phyloP scores from a whole-genome alignment of 2,113 vertebrate species.

The Geococcyx californianus region DNA sequence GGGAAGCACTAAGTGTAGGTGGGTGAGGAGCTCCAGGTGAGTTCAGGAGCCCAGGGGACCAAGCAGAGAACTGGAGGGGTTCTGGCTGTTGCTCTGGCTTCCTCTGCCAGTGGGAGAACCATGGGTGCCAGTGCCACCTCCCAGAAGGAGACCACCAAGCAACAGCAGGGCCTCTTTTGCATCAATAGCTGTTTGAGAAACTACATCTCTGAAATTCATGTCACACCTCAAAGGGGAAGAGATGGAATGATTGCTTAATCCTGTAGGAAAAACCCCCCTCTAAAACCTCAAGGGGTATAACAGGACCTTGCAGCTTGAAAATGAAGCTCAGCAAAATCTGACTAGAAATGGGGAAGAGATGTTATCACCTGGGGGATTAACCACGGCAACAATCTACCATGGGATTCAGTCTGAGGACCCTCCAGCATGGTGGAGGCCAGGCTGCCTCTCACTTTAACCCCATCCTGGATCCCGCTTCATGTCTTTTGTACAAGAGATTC shows the following conservation, averaged over 20 bases:
- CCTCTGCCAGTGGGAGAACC: not conserved
- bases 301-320: not conserved
- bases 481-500: not conserved
- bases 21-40: not conserved
- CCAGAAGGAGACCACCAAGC: not conserved
- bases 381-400: not conserved
- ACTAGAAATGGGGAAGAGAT: slow-evolving; percentile 13
- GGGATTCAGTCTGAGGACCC: not conserved
- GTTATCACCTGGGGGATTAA: not conserved
- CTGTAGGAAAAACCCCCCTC: not conserved
- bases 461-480: not conserved
- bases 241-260: not conserved
- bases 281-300: not conserved
- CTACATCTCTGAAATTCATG: not conserved
- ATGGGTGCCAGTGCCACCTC: not conserved
- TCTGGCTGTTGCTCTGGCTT: not conserved
- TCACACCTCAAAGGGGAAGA: not conserved
- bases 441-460: not conserved
- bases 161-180: not conserved
- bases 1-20: not conserved
- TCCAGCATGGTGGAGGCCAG: not conserved
- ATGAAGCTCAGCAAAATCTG: not conserved
- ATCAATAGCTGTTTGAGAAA: not conserved
- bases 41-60: not conserved
- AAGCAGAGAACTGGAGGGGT: not conserved